Base-by-base conservation (phyloP, 2,113 vertebrate genomes). In the Sprattus sprattus region DNA sequence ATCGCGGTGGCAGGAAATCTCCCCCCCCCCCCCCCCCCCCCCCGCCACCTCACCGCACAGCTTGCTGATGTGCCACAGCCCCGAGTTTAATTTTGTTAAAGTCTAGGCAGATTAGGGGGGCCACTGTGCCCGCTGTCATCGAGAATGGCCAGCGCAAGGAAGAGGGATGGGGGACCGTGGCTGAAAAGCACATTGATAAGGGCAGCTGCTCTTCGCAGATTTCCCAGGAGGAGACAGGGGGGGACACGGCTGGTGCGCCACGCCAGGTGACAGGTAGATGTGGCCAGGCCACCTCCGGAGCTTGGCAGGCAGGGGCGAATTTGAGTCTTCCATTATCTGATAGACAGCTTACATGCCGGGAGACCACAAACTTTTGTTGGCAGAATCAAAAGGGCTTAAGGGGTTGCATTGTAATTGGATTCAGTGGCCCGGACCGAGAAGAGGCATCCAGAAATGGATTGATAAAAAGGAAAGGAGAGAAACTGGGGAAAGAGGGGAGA, bases 121-220 rank as follows among this genome's bases (percentile, higher is more conserved):
- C 92, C 93, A 93, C 91, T 67, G 90, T 45, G 88, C 91, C 84
- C 81, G 89, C 94, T 95, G 93, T 95, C 94, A 94, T 95, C 93
- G 89, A 92, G 93, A 91, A 91, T 82, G 88, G 90, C 84, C 90
- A 88, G 92, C 89, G 13, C 13, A 13, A 89, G 91, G 89, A 87
- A 85, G 91, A 94, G 45, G 87, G 92, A 86, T 28, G 25, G 64
- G 7, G 71, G 54, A 60, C 54, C 20, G 71, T 4, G 25, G 13
- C 25, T 32, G 71, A 91, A 95, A 95, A 88, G 91, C 92, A 87
- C 93, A 92, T 89, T 92, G 94, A 96, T 95, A 95, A 95, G 94
- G 92, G 94, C 91, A 93, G 92, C 89, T 95, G 92, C 81, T 91
- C 92, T 91, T 87, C 83, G 87, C 92, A 96, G 95, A 95, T 96